Evolutionary conservation across 2,888 invertebrate genomes (phyloP).

Genomic region (Platynereis dumerilii): DNA sequence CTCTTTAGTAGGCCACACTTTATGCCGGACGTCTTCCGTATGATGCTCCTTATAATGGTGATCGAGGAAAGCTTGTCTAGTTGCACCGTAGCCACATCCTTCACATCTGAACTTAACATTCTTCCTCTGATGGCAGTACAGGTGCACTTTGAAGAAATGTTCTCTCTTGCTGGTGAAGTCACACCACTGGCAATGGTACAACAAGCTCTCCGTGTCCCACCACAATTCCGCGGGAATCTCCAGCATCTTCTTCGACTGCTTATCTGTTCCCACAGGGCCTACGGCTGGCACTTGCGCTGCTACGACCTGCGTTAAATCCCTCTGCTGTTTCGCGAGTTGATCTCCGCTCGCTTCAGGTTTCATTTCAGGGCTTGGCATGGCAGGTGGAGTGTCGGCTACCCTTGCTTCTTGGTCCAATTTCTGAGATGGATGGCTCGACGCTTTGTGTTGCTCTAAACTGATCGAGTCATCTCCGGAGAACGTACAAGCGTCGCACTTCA

Average conservation of each 20-base stretch:
- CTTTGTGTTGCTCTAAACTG: too few relatives aligned
- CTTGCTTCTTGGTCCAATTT: too few relatives aligned
- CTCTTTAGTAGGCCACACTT: background rate
- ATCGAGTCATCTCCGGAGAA: too few relatives aligned
- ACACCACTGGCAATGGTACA: slow-evolving; percentile 2
- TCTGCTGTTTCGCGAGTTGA: too few relatives aligned
- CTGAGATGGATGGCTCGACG: too few relatives aligned
- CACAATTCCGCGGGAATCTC: slow-evolving; percentile 6
- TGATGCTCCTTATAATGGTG: slow-evolving; percentile 2
- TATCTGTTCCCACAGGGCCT: background rate
- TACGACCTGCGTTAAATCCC: too few relatives aligned
- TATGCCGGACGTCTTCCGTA: background rate
- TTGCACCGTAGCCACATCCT: slow-evolving; percentile 4
- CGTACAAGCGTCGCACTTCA: too few relatives aligned
- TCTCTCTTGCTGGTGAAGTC: slow-evolving; percentile 1
- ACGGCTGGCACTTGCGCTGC: too few relatives aligned
- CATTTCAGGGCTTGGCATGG: too few relatives aligned
- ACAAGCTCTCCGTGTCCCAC: background rate
- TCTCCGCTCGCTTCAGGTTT: too few relatives aligned
- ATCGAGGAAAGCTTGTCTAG: slow-evolving; percentile 3
- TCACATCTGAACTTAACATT: slow-evolving; percentile 8
- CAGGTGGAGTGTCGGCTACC: too few relatives aligned
- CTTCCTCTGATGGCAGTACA: slow-evolving; percentile 3
- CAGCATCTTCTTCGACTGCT: background rate
- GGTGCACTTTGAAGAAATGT: slow-evolving; percentile 7